Evolutionary conservation across 2,888 invertebrate genomes (phyloP).

Genomic region (Monopis laevigella): DNA sequence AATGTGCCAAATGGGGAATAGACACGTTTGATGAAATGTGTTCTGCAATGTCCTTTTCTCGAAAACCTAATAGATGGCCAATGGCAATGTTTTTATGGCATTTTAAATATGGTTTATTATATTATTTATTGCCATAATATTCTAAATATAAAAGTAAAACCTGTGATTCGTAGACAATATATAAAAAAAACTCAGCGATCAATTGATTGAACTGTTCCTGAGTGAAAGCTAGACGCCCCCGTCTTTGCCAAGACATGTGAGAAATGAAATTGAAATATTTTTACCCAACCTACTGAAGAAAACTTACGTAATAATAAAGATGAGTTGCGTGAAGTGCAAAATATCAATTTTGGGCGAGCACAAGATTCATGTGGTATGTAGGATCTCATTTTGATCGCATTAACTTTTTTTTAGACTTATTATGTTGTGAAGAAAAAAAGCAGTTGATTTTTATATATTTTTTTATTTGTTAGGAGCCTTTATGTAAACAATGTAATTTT

Average conservation of each 20-base stretch:
- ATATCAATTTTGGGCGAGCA: conserved; percentile 15
- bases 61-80: conserved; percentile 22
- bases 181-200: conserved; percentile 16
- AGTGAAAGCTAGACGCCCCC: conserved; percentile 11
- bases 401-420: background rate
- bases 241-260: conserved; percentile 13
- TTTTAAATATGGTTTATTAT: conserved; percentile 20
- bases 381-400: background rate
- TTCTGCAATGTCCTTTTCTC: conserved; percentile 19
- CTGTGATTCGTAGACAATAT: conserved; percentile 16
- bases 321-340: conserved; percentile 14
- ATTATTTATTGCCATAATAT: conserved; percentile 19
- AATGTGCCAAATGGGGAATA: conserved; percentile 22
- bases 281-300: conserved; percentile 10
- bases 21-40: conserved; percentile 23
- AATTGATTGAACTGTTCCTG: conserved; percentile 14
- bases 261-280: conserved; percentile 3
- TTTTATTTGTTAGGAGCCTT: background rate
- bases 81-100: conserved; percentile 16
- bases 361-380: conserved; percentile 9
- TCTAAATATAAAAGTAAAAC: conserved; percentile 17
- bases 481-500: too few relatives aligned
- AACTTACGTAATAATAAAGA: background rate
- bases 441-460: background rate
- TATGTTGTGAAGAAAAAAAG: background rate